Evolutionary conservation across 2,888 invertebrate genomes (phyloP).

Genomic region (Periphyllus acericola): DNA sequence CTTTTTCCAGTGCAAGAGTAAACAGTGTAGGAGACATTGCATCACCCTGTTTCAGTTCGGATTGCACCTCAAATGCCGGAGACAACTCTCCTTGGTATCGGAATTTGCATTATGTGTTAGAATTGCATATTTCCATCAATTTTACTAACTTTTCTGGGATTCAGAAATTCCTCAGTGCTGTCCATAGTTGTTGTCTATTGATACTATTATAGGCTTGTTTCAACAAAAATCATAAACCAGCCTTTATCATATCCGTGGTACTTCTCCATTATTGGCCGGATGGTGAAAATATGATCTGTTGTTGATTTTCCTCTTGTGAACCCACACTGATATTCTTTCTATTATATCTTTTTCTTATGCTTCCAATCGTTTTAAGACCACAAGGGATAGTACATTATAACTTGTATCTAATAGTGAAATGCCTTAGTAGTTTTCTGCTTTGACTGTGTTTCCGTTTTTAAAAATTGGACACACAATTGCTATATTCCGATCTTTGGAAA

Average conservation of each 20-base stretch:
- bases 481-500: too few relatives aligned
- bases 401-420: too few relatives aligned
- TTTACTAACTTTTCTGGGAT: conserved; percentile 21
- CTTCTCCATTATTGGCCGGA: conserved; percentile 21
- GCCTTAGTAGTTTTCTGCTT: too few relatives aligned
- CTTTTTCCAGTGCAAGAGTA: too few relatives aligned
- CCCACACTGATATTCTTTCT: too few relatives aligned
- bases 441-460: too few relatives aligned
- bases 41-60: neutral
- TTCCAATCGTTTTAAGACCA: too few relatives aligned
- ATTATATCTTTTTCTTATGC: too few relatives aligned
- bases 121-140: conserved; percentile 30
- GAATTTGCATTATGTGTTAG: neutral
- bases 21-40: neutral
- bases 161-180: conserved; percentile 18
- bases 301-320: neutral
- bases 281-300: conserved; percentile 15
- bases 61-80: neutral
- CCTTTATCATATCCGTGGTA: conserved; percentile 22
- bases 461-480: too few relatives aligned
- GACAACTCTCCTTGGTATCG: conserved; percentile 8
- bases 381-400: too few relatives aligned
- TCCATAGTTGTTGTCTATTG: conserved; percentile 26
- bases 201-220: neutral
- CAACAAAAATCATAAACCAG: neutral